Evolutionary conservation across 2,113 vertebrate genomes (phyloP).

Genomic region (Macaca fascicularis): T2T-MFA8v1.1 NC_088395.1:5388501-5389000

Average conservation of each 20-base stretch:
- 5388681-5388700: not conserved
- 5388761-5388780: not conserved
- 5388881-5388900: not conserved
- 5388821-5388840: not conserved
- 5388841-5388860: not conserved
- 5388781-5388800: not conserved
- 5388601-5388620: not conserved
- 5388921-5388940: not conserved
- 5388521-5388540: not conserved
- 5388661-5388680: not conserved
- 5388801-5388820: not conserved
- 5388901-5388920: accelerated
- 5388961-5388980: not conserved
- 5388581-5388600: not conserved
- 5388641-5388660: not conserved
- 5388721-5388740: accelerated
- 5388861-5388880: not conserved
- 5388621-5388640: not conserved
- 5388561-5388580: not conserved
- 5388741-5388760: not conserved
- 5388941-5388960: not conserved
- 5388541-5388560: not conserved
- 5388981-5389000: not conserved
- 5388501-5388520: not conserved
- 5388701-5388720: not conserved